Conservation (phyloP, 2,797 vertebrate species). For the Gymnoscopelus microlampas region DNA sequence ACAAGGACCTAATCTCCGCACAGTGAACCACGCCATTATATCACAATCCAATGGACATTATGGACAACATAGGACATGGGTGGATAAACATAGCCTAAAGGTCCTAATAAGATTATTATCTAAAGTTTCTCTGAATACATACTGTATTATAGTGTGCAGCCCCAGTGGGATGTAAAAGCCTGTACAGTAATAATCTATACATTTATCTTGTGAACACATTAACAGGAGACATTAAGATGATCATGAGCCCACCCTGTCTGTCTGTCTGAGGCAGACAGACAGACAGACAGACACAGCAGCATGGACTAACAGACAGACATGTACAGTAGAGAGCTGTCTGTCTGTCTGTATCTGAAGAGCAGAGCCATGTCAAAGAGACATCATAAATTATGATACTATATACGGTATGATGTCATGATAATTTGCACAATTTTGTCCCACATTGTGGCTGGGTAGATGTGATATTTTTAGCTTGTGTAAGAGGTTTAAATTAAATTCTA, state of each 20-base stretch:
- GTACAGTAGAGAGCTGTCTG: constrained; percentile 27
- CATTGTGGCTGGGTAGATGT: too few species aligned
- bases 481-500: constrained; percentile 58
- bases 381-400: too few species aligned
- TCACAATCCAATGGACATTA: too few species aligned
- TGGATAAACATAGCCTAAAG: too few species aligned
- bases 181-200: neutral
- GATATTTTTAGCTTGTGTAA: too few species aligned
- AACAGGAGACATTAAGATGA: too few species aligned
- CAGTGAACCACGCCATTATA: too few species aligned
- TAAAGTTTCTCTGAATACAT: constrained; percentile 55
- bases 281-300: constrained; percentile 67
- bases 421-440: too few species aligned
- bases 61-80: neutral
- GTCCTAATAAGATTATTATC: neutral
- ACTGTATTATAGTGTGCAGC: constrained; percentile 66
- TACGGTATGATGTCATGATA: too few species aligned
- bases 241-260: neutral
- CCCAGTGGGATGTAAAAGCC: constrained; percentile 41
- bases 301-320: too few species aligned
- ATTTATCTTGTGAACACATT: too few species aligned
- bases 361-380: constrained; percentile 68
- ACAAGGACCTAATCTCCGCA: constrained; percentile 15
- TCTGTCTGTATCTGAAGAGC: constrained; percentile 50
- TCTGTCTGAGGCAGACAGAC: too few species aligned